These are phyloP conservation scores for Uloborus plumipes DNA, from an alignment of 2,888 invertebrate genomes.

Conservation along the genomic window DNA sequence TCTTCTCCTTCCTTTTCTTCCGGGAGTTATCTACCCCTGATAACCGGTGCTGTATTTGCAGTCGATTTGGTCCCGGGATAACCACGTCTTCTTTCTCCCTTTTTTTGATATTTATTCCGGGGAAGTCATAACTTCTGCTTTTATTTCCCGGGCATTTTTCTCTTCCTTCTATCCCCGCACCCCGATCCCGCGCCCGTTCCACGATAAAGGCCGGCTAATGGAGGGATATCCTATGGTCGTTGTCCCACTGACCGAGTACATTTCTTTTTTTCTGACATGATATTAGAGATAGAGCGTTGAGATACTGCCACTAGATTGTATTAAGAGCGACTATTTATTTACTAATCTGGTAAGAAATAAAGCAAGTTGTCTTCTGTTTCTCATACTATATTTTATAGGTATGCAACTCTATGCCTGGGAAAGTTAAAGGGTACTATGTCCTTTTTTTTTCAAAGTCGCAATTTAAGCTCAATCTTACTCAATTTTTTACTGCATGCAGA, in stretches of 20 bases:
- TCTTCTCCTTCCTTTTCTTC: slow-evolving; percentile 12
- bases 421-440: too few relatives aligned
- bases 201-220: slow-evolving; percentile 23
- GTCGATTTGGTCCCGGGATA: slow-evolving; percentile 25
- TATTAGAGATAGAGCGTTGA: not conserved
- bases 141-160: slow-evolving; percentile 7
- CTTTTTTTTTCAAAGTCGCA: too few relatives aligned
- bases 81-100: slow-evolving; percentile 18
- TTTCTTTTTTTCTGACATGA: not conserved
- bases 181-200: not conserved
- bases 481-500: too few relatives aligned
- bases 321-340: not conserved
- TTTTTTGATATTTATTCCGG: not conserved
- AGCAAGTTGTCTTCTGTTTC: too few relatives aligned
- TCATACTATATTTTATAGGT: too few relatives aligned
- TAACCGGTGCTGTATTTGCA: slow-evolving; percentile 32
- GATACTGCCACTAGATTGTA: not conserved
- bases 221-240: slow-evolving; percentile 47
- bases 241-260: slow-evolving; percentile 33
- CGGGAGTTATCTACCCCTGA: slow-evolving; percentile 19
- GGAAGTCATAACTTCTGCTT: slow-evolving; percentile 43
- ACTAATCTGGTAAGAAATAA: too few relatives aligned
- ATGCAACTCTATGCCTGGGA: too few relatives aligned
- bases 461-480: too few relatives aligned
- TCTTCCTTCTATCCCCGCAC: not conserved